Evolutionary conservation across 2,888 invertebrate genomes (phyloP).

Genomic region (Heliconius aoede): DNA sequence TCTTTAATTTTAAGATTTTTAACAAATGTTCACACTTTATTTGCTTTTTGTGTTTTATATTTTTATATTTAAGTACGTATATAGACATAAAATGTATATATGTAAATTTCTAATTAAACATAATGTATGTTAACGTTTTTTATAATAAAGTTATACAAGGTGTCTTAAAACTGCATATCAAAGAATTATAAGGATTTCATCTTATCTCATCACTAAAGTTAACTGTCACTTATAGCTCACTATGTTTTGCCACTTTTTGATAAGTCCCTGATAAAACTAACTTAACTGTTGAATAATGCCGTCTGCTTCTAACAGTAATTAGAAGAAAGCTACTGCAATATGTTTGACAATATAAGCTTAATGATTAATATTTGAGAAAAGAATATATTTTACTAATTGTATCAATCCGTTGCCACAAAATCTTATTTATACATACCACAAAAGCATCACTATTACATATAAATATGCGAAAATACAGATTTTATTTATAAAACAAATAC

Average conservation of each 20-base stretch:
- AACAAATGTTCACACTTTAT: background rate
- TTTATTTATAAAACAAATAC: constrained; percentile 13
- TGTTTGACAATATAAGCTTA: background rate
- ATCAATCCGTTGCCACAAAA: constrained; percentile 24
- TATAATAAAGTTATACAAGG: constrained; percentile 77
- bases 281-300: background rate
- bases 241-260: constrained; percentile 7
- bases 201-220: constrained; percentile 17
- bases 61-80: constrained; percentile 42
- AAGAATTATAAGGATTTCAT: constrained; percentile 68
- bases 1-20: background rate
- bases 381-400: background rate
- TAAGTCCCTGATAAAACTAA: constrained; percentile 8
- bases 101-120: constrained; percentile 62
- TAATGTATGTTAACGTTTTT: constrained; percentile 63
- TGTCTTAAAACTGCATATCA: constrained; percentile 84
- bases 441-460: constrained; percentile 8
- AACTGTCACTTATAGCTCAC: constrained; percentile 7
- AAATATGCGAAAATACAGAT: constrained; percentile 11
- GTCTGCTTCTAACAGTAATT: background rate
- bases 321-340: background rate
- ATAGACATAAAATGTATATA: constrained; percentile 70
- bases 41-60: background rate
- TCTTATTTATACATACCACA: constrained; percentile 21
- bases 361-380: background rate